Evolutionary conservation across 1,140 invertebrate genomes (phyloP).

Genomic region (Drosophila gunungcola): DNA sequence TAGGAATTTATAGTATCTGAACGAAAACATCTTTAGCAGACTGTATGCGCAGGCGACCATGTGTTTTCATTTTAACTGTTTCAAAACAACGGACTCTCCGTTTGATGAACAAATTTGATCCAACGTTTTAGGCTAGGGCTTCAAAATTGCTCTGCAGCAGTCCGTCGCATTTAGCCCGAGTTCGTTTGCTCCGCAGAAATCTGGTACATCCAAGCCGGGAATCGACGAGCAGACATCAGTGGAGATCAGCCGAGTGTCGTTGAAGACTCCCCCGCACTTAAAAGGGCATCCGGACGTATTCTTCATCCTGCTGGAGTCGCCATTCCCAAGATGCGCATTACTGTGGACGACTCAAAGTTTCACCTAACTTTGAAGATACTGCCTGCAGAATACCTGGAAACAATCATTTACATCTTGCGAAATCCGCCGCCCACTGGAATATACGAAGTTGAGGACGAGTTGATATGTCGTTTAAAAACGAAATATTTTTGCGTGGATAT

Average conservation of each 20-base stretch:
- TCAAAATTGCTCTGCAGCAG: neutral
- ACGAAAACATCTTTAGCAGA: too few species aligned
- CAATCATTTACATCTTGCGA: neutral
- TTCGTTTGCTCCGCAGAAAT: neutral
- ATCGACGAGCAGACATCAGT: neutral
- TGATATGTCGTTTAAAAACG: too few species aligned
- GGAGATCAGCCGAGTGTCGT: neutral
- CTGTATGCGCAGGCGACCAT: too few species aligned
- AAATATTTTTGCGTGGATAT: too few species aligned
- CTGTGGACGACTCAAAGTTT: neutral
- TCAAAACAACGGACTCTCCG: too few species aligned
- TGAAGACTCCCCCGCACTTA: neutral
- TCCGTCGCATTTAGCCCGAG: neutral
- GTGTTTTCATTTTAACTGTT: too few species aligned
- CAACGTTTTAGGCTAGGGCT: too few species aligned
- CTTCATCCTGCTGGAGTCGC: slow-evolving; percentile 1
- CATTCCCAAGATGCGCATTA: too few species aligned
- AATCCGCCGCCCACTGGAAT: neutral
- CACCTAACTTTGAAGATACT: neutral
- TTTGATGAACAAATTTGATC: too few species aligned
- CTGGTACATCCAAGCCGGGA: neutral
- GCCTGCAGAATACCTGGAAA: neutral
- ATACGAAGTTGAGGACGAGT: too few species aligned
- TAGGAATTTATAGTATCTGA: too few species aligned
- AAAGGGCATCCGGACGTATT: neutral